These are phyloP conservation scores for Pasiphila rectangulata DNA, from an alignment of 2,888 invertebrate genomes.

Conservation along the genomic window DNA sequence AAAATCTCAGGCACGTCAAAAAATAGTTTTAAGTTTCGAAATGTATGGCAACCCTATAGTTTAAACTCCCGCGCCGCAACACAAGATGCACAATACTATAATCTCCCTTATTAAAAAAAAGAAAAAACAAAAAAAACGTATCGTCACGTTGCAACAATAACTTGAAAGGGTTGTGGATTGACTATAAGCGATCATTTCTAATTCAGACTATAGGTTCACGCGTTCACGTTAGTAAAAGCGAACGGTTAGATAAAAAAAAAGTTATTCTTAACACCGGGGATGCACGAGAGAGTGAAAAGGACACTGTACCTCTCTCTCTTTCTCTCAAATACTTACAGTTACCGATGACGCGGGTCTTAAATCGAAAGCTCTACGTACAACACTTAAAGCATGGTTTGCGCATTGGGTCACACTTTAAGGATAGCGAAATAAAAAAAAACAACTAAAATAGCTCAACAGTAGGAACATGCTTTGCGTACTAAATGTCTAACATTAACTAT, in stretches of 20 bases:
- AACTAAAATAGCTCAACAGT: conserved; percentile 42
- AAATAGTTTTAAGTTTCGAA: background rate
- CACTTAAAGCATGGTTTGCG: conserved; percentile 67
- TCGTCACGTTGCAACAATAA: conserved; percentile 69
- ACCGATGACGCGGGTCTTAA: conserved; percentile 41
- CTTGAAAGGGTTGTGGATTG: conserved; percentile 77
- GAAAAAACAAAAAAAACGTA: conserved; percentile 44
- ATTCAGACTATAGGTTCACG: conserved; percentile 47
- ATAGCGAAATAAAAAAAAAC: conserved; percentile 47
- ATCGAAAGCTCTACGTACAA: conserved; percentile 64
- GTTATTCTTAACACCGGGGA: conserved; percentile 70
- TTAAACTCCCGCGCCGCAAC: conserved; percentile 58
- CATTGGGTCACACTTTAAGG: conserved; percentile 51
- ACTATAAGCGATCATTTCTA: conserved; percentile 53
- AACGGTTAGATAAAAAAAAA: conserved; percentile 64
- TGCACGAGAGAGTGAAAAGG: conserved; percentile 65
- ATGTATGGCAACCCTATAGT: conserved; percentile 43
- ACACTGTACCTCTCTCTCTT: conserved; percentile 51
- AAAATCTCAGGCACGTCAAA: no score
- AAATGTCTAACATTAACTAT: conserved; percentile 30
- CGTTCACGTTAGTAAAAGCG: conserved; percentile 76
- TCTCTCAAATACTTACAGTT: conserved; percentile 59
- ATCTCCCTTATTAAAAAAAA: conserved; percentile 64
- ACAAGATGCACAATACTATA: conserved; percentile 78
- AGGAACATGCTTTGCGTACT: conserved; percentile 68